These are phyloP conservation scores for Chymomyza costata DNA, from an alignment of 1,140 invertebrate species.

Conservation along the genomic window DNA sequence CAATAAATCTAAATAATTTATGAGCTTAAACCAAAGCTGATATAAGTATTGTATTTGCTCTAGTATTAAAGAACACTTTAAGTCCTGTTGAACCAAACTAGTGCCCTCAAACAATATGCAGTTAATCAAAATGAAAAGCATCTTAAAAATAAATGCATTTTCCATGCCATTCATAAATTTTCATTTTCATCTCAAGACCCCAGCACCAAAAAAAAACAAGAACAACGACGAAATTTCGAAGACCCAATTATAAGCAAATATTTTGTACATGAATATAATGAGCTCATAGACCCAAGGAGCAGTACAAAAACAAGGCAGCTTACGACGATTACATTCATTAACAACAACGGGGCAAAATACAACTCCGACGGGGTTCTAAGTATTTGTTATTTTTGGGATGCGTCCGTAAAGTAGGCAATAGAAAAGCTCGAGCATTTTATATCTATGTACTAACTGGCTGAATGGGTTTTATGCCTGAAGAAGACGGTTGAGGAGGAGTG, in stretches of 20 bases:
- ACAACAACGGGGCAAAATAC: conserved; percentile 30
- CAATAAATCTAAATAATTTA: too few relatives aligned
- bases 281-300: neutral
- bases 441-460: too few relatives aligned
- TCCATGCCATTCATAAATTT: conserved; percentile 40
- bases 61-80: too few relatives aligned
- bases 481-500: conserved; percentile 4
- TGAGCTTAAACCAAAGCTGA: too few relatives aligned
- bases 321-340: conserved; percentile 70
- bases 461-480: conserved; percentile 12
- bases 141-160: conserved; percentile 42
- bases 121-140: conserved; percentile 13
- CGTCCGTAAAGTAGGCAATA: conserved; percentile 52
- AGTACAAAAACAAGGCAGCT: conserved; percentile 43
- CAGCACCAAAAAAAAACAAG: conserved; percentile 4
- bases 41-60: too few relatives aligned
- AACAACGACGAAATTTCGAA: conserved; percentile 12
- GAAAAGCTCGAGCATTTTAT: conserved; percentile 35
- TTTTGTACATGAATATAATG: conserved; percentile 28
- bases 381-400: too few relatives aligned
- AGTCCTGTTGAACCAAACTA: too few relatives aligned
- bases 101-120: too few relatives aligned
- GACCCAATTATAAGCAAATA: conserved; percentile 56
- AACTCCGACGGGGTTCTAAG: too few relatives aligned
- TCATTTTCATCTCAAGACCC: too few relatives aligned